Evolutionary conservation across 2,888 invertebrate species (phyloP).

Genomic region (Mythimna vitellina): DNA sequence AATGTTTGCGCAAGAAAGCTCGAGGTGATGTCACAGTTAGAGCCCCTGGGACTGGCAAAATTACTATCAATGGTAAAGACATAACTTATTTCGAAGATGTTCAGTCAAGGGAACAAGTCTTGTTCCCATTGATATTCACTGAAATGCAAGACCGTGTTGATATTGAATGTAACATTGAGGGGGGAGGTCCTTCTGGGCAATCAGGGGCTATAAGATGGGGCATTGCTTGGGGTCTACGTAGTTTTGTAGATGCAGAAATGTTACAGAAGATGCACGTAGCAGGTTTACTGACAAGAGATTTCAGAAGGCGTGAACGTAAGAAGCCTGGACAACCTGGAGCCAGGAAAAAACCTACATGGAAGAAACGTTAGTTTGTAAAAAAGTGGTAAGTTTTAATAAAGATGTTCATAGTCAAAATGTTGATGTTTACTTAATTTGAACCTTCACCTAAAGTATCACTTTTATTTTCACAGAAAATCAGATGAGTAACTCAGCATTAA

Average conservation of each 20-base stretch:
- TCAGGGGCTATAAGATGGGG: conserved; percentile 97
- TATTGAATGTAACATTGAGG: conserved; percentile 93
- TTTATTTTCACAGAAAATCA: too few species aligned
- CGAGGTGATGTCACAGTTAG: conserved; percentile 95
- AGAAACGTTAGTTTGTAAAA: conserved; percentile 92
- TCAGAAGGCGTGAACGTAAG: conserved; percentile 95
- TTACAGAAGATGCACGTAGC: conserved; percentile 96
- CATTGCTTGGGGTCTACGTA: conserved; percentile 95
- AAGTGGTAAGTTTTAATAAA: conserved; percentile 40
- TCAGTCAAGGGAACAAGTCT: conserved; percentile 94
- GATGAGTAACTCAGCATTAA: too few species aligned
- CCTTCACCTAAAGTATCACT: too few species aligned
- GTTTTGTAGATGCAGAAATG: conserved; percentile 94
- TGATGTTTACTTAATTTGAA: neutral
- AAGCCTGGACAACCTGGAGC: conserved; percentile 98
- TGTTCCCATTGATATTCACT: conserved; percentile 96
- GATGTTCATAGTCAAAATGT: conserved; percentile 16
- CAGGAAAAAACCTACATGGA: conserved; percentile 97
- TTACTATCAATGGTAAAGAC: conserved; percentile 95
- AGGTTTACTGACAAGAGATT: conserved; percentile 96
- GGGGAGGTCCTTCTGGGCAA: conserved; percentile 95
- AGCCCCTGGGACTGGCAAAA: conserved; percentile 95
- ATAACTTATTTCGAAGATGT: conserved; percentile 94
- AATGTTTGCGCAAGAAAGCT: conserved; percentile 93
- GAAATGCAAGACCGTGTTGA: conserved; percentile 95